Base-by-base conservation (phyloP, 2,797 vertebrate genomes). In the Cossypha dichroa region DNA sequence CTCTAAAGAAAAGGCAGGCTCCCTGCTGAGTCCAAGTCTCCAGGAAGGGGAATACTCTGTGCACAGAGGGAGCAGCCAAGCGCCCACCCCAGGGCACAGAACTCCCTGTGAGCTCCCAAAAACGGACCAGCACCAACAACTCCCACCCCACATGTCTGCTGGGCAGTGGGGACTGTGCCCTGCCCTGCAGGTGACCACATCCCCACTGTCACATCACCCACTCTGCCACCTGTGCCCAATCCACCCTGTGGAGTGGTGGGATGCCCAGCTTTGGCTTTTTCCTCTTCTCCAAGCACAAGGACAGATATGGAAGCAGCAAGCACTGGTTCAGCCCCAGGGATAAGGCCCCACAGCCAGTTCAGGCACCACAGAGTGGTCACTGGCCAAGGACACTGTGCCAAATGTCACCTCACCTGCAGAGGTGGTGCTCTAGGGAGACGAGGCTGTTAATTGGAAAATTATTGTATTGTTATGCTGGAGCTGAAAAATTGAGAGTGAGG, bases 51-150 rank as follows among this genome's bases (percentile, higher is more conserved):
- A 88, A 63, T 10, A 18, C 9, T 59, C 69, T 0, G 2, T 3
- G 21, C 34, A 55, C 1, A 0, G 59, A 28, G 58, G 12, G 26
- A 23, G 59, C 63, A 55, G 82, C 72, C 48, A 29, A 5, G 2
- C 0, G 0, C 16, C 26, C 56, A 17, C 18, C 48, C 45, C 51
- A 11, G 0, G 0, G 63, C 33, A 56, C n/a, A 38, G 51, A 91
- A 40, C 7, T 26, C 76, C 15, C 19, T 64, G 22, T 0, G 17
- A 66, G 40, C 55, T 49, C 70, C 81, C 45, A 28, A 20, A 67
- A 51, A 18, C 12, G 17, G n/a, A 74, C 7, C 51, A 54, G 43
- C 7, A 6, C 31, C 63, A 40, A 29, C 70, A 36, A 2, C 46
- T 56, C 21, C 23, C 69, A 64, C 31, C 48, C 45, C 10, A 1